A percentile compares a stretch with the other conserved stretches of the same genome.
These are phyloP conservation scores for Protobothrops mucrosquamatus DNA, from an alignment of 2,113 vertebrate genomes.

Conservation along the genomic window DNA sequence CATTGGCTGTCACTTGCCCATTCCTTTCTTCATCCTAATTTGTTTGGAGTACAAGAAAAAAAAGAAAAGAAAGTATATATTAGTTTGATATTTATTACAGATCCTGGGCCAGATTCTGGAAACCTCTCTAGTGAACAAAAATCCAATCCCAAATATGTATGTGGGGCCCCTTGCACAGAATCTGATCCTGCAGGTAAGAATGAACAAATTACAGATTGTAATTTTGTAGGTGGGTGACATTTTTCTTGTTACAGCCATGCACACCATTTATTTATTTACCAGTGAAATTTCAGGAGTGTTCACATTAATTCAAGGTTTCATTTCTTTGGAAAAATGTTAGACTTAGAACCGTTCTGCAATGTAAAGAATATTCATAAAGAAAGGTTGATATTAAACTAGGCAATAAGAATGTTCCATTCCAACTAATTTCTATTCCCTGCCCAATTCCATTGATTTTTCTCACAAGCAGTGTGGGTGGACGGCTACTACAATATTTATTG, in stretches of 20 bases:
- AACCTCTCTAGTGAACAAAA: neutral
- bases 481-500: neutral
- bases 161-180: neutral
- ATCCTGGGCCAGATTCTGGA: conserved; percentile 17
- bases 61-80: neutral
- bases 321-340: neutral
- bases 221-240: neutral
- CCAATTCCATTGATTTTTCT: neutral
- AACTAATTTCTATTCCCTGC: neutral
- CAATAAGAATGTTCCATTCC: neutral
- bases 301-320: no score
- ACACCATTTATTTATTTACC: neutral
- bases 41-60: neutral
- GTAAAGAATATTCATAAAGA: neutral
- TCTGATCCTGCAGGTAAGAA: conserved; percentile 2
- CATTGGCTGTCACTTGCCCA: neutral
- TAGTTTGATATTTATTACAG: neutral
- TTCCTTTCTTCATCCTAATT: neutral
- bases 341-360: neutral
- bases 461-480: neutral
- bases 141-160: neutral
- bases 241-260: neutral
- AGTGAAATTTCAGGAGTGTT: neutral
- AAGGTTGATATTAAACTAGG: neutral
- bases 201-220: neutral